Percentiles rank a stretch among this genome's conserved stretches.
These are phyloP conservation scores for Chaetorhynchus papuensis DNA, from an alignment of 2,113 vertebrate genomes.

Conservation along the genomic window DNA sequence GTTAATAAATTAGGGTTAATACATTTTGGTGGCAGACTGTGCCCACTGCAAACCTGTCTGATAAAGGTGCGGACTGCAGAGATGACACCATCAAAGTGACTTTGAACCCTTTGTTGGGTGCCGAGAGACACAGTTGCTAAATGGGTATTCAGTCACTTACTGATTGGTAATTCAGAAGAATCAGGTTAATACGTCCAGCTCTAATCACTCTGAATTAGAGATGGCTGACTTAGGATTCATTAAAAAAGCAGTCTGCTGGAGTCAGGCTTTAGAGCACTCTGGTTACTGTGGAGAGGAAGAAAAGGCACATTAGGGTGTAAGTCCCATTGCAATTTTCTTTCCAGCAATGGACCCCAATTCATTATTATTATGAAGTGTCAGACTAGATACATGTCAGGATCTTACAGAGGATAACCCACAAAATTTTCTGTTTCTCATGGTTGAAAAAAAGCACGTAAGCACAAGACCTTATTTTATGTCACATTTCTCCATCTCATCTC, in stretches of 20 bases:
- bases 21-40: not conserved
- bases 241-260: constrained; percentile 34
- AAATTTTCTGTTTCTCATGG: not conserved
- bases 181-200: constrained; percentile 26
- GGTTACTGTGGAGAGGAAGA: not conserved
- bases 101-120: constrained; percentile 32
- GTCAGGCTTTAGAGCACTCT: not conserved
- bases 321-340: not conserved
- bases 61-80: not conserved
- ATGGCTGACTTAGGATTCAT: constrained; percentile 31
- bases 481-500: not conserved
- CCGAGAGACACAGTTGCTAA: not conserved
- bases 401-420: not conserved
- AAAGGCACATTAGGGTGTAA: not conserved
- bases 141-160: constrained; percentile 39
- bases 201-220: constrained; percentile 30
- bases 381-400: not conserved
- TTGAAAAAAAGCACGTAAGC: not conserved
- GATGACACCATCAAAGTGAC: constrained; percentile 36
- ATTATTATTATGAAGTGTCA: not conserved
- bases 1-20: constrained; percentile 26
- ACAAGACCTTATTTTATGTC: not conserved
- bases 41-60: not conserved
- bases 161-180: constrained; percentile 38
- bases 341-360: not conserved